These are phyloP conservation scores for Oscheius sp. DNA, from an alignment of 2,888 invertebrate genomes.

Conservation along the genomic window DNA sequence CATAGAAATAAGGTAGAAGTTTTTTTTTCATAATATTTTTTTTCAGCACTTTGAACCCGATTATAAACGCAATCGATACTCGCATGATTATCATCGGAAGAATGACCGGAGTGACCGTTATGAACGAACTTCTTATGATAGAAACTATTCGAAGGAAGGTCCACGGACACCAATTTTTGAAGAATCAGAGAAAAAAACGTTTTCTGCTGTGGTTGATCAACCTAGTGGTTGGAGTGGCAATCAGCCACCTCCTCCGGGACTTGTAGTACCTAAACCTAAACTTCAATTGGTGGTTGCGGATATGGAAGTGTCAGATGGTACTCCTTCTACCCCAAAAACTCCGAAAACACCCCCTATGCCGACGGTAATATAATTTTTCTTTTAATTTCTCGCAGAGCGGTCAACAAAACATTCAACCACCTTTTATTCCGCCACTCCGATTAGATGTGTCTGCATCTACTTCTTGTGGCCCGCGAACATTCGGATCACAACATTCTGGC, in stretches of 20 bases:
- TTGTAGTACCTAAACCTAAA: not conserved
- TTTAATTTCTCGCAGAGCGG: not conserved
- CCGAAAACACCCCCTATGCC: not conserved
- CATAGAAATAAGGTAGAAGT: not conserved
- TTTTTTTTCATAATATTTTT: not conserved
- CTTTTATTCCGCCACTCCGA: not conserved
- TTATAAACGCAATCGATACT: not conserved
- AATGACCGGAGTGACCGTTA: not conserved
- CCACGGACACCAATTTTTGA: not conserved
- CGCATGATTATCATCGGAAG: not conserved
- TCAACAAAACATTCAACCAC: not conserved
- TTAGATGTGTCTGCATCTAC: not conserved
- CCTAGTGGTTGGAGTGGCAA: not conserved
- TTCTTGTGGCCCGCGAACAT: not conserved
- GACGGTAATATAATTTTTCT: not conserved
- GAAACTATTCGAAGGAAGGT: not conserved
- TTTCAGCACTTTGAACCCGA: conserved; percentile 3
- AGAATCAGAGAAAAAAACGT: not conserved
- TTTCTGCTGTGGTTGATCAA: too few relatives aligned
- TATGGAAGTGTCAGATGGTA: not conserved
- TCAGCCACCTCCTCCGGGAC: not conserved
- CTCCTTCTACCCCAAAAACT: not conserved
- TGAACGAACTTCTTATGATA: not conserved
- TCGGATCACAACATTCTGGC: not conserved
- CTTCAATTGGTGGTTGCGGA: not conserved